These are phyloP conservation scores for Deroplatys truncata DNA, from an alignment of 2,888 invertebrate genomes.

Conservation along the genomic window DNA sequence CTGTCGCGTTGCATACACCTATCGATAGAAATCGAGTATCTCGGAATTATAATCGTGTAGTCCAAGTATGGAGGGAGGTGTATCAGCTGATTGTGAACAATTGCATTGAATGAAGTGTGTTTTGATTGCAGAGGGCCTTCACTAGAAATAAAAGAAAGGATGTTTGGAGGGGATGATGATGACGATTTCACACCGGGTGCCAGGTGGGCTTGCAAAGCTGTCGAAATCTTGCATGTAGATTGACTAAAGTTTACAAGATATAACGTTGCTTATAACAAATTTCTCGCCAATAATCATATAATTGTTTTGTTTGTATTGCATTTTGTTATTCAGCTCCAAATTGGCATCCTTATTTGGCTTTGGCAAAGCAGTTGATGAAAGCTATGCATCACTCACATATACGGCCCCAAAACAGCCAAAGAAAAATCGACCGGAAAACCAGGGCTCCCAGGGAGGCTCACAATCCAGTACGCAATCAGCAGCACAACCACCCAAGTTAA, in stretches of 20 bases:
- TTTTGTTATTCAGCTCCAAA: constrained; percentile 26
- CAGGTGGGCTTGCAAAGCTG: constrained; percentile 18
- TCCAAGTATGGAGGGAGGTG: not conserved
- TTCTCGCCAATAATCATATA: not conserved
- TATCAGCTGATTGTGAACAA: not conserved
- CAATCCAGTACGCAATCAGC: not conserved
- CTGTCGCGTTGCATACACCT: too few species aligned
- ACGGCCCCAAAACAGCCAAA: constrained; percentile 33
- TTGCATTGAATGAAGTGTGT: not conserved
- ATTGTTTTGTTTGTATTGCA: not conserved
- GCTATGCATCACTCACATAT: constrained; percentile 30
- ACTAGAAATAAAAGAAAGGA: not conserved
- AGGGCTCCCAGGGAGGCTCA: not conserved
- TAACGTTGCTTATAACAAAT: not conserved
- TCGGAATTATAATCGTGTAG: not conserved
- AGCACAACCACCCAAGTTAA: constrained; percentile 22
- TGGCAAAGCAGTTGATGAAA: constrained; percentile 23
- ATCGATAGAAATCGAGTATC: not conserved
- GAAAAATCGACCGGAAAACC: constrained; percentile 3
- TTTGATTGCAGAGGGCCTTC: not conserved
- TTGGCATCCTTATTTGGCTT: constrained; percentile 31
- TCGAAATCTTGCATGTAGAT: not conserved
- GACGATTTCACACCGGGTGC: constrained; percentile 28
- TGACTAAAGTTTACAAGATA: not conserved
- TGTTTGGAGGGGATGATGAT: constrained; percentile 32